Evolutionary conservation across 1,140 invertebrate species (phyloP).

Genomic region (Neuroterus valhalla): DNA sequence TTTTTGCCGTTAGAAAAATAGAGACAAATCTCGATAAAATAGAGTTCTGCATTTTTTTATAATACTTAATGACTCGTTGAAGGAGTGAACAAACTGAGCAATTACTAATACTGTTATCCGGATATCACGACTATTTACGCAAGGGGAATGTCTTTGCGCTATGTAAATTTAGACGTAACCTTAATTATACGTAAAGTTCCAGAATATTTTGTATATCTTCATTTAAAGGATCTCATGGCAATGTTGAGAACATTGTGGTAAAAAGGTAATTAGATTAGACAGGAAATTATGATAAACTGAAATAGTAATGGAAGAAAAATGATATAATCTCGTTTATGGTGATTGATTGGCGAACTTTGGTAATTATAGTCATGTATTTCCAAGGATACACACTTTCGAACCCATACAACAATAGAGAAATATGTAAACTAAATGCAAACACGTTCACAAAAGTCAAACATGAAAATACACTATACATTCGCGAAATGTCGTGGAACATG

Average conservation of each 20-base stretch:
- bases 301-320: background rate
- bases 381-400: conserved; percentile 60
- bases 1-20: background rate
- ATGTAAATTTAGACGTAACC: background rate
- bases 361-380: conserved; percentile 59
- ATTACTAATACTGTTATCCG: conserved; percentile 6
- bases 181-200: background rate
- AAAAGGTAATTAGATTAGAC: background rate
- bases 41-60: conserved; percentile 15
- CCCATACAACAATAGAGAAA: conserved; percentile 56
- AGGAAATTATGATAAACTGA: background rate
- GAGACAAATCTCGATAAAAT: background rate
- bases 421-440: conserved; percentile 35
- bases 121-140: conserved; percentile 7
- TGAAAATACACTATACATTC: conserved; percentile 5
- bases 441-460: conserved; percentile 33
- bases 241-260: background rate
- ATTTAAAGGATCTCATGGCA: background rate
- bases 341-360: conserved; percentile 25
- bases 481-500: conserved; percentile 33
- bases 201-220: background rate
- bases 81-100: background rate
- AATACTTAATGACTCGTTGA: conserved; percentile 6
- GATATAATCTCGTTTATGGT: background rate
- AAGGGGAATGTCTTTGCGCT: conserved; percentile 6